These are phyloP conservation scores for Amorpha juglandis DNA, from an alignment of 2,888 invertebrate genomes.

Conservation along the genomic window DNA sequence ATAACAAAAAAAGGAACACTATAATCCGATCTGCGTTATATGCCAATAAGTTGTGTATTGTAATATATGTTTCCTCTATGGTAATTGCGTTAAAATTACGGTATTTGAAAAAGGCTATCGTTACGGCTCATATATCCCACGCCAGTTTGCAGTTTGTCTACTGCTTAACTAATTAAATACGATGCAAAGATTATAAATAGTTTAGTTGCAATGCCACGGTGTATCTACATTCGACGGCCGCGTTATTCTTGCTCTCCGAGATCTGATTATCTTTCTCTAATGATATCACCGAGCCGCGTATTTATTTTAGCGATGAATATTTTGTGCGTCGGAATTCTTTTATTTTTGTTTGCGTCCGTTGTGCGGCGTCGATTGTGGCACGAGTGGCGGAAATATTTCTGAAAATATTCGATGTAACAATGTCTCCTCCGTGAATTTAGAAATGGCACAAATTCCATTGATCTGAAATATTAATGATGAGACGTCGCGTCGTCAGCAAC, in stretches of 20 bases:
- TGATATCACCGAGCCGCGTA: slow-evolving; percentile 27
- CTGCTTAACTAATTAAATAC: slow-evolving; percentile 51
- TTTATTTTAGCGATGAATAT: slow-evolving; percentile 31
- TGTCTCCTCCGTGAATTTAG: neutral
- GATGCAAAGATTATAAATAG: slow-evolving; percentile 48
- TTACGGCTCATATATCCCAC: slow-evolving; percentile 62
- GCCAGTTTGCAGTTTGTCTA: slow-evolving; percentile 48
- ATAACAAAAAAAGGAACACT: slow-evolving; percentile 28
- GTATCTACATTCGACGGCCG: slow-evolving; percentile 25
- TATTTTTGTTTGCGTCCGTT: slow-evolving; percentile 20
- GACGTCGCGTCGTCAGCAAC: neutral
- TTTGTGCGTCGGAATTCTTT: slow-evolving; percentile 30
- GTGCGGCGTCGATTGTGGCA: slow-evolving; percentile 6
- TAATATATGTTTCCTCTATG: slow-evolving; percentile 59
- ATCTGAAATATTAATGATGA: neutral
- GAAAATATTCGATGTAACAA: neutral
- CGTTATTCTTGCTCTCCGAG: slow-evolving; percentile 30
- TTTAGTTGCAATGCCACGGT: slow-evolving; percentile 35
- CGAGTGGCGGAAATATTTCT: neutral
- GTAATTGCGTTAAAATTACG: slow-evolving; percentile 46
- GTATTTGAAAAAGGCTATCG: slow-evolving; percentile 48
- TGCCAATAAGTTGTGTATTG: slow-evolving; percentile 38
- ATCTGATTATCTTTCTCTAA: slow-evolving; percentile 28
- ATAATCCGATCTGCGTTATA: slow-evolving; percentile 47
- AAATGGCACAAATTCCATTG: neutral